Evolutionary conservation across 1,140 invertebrate species (phyloP).

Genomic region (Anoplophora glabripennis): DNA sequence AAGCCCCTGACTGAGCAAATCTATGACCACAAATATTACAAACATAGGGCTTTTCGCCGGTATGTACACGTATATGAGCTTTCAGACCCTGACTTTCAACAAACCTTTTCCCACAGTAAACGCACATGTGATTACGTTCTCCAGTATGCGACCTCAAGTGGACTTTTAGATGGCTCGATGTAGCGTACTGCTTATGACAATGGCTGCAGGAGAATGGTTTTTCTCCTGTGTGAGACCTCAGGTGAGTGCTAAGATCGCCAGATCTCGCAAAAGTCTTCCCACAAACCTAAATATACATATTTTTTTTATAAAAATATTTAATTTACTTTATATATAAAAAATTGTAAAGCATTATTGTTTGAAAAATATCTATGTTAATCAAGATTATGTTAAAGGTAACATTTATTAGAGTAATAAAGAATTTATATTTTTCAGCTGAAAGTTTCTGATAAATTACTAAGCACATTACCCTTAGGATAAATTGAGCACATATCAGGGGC

Average conservation of each 20-base stretch:
- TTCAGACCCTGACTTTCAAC: constrained; percentile 70
- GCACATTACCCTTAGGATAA: too few species aligned
- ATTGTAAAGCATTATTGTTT: too few species aligned
- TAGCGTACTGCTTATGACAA: constrained; percentile 66
- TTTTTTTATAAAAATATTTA: background rate
- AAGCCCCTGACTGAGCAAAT: constrained; percentile 52
- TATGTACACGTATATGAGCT: constrained; percentile 59
- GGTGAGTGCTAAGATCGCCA: constrained; percentile 29
- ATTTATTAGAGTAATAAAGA: too few species aligned
- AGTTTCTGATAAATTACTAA: too few species aligned
- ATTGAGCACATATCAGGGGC: too few species aligned
- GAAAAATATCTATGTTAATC: too few species aligned
- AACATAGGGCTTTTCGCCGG: constrained; percentile 63
- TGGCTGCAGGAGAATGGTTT: constrained; percentile 70
- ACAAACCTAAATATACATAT: constrained; percentile 9
- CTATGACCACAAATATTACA: constrained; percentile 59
- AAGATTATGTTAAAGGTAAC: too few species aligned
- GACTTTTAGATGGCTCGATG: constrained; percentile 69
- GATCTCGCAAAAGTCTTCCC: constrained; percentile 30
- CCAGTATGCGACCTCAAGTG: constrained; percentile 70
- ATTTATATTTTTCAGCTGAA: too few species aligned
- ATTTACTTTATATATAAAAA: too few species aligned
- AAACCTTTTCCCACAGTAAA: constrained; percentile 64
- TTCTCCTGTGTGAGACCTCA: constrained; percentile 50
- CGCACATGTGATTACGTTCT: constrained; percentile 37